These are phyloP conservation scores for Lathamus discolor DNA, from an alignment of 2,113 vertebrate genomes.

Conservation along the genomic window DNA sequence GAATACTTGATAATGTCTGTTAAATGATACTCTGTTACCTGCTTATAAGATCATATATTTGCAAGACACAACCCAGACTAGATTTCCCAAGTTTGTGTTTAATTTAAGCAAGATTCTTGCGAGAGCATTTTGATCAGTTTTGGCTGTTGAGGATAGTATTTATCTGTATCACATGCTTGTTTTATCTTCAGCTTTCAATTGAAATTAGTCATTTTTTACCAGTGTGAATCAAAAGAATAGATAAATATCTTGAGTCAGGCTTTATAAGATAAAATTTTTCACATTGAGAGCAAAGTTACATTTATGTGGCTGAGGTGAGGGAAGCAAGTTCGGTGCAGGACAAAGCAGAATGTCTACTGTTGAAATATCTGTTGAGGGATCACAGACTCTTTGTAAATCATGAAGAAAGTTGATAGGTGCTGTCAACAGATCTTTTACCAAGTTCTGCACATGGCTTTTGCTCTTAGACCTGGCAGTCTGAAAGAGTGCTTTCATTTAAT, in stretches of 20 bases:
- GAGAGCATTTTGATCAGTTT: neutral
- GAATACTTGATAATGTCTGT: neutral
- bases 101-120: neutral
- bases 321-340: rapidly evolving
- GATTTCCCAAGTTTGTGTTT: neutral
- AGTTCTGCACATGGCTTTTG: neutral
- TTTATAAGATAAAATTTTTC: neutral
- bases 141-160: neutral
- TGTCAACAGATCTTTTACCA: neutral
- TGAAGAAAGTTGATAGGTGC: neutral
- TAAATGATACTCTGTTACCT: neutral
- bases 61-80: neutral
- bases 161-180: neutral
- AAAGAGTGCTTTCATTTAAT: neutral
- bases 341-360: neutral
- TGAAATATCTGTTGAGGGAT: neutral
- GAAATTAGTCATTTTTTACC: neutral
- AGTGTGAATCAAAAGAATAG: neutral
- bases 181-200: neutral
- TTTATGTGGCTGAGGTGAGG: neutral
- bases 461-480: neutral
- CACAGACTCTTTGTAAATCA: neutral
- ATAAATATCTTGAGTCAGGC: neutral
- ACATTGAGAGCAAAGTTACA: neutral
- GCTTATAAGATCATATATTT: neutral